phyloP scores from a whole-genome alignment of 2,888 invertebrate genomes.

The Drosophila ezoana region DNA sequence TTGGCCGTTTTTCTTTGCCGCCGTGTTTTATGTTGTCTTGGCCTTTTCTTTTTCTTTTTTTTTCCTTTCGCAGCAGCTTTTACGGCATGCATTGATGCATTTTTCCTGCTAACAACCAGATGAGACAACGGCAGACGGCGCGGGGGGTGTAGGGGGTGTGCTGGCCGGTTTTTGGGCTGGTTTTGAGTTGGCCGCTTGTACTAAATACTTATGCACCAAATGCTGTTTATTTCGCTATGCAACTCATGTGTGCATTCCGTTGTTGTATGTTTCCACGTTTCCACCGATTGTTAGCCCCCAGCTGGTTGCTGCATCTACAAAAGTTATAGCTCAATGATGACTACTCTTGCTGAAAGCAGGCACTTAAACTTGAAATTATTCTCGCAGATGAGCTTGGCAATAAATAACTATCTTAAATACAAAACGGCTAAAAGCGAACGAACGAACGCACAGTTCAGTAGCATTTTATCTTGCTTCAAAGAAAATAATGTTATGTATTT shows the following conservation, averaged over 20 bases:
- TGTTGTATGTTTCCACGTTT: conserved; percentile 11
- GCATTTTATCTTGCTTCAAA: too few relatives aligned
- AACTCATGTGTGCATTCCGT: conserved; percentile 34
- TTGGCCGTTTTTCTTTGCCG: conserved; percentile 73
- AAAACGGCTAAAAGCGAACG: neutral
- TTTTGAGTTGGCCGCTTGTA: conserved; percentile 58
- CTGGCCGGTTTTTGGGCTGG: conserved; percentile 55
- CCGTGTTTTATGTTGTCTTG: conserved; percentile 60
- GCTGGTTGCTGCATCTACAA: neutral
- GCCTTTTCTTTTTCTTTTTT: conserved; percentile 60
- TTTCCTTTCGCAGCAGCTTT: conserved; percentile 22
- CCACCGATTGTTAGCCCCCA: conserved; percentile 18
- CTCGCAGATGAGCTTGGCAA: conserved; percentile 12
- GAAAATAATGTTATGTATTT: too few relatives aligned
- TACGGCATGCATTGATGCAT: conserved; percentile 76
- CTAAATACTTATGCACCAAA: conserved; percentile 72
- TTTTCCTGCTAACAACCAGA: conserved; percentile 77
- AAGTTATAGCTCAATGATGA: conserved; percentile 28
- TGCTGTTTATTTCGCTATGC: conserved; percentile 64
- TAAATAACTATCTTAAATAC: conserved; percentile 13
- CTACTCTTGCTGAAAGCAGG: conserved; percentile 25
- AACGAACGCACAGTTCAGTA: too few relatives aligned
- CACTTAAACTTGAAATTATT: conserved; percentile 17
- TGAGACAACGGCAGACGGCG: conserved; percentile 24
- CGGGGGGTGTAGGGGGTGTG: conserved; percentile 5